Evolutionary conservation across 2,888 invertebrate species (phyloP).

Genomic region (Cephus nigrinus): DNA sequence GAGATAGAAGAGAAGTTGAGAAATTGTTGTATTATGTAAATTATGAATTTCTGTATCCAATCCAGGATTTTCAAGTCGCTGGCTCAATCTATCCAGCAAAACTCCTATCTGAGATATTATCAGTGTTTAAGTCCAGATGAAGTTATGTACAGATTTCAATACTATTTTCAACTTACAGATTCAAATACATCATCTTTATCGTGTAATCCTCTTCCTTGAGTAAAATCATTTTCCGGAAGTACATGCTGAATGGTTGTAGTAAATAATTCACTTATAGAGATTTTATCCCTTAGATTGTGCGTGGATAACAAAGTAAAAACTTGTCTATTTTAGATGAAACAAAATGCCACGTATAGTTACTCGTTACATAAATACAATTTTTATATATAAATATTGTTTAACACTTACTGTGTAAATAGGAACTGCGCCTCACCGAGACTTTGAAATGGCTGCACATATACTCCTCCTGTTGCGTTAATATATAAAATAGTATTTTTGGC

Average conservation of each 20-base stretch:
- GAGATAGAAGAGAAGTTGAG: constrained; percentile 63
- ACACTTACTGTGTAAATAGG: constrained; percentile 50
- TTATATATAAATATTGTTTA: neutral
- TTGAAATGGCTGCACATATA: constrained; percentile 66
- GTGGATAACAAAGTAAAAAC: constrained; percentile 46
- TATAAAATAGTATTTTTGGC: constrained; percentile 49
- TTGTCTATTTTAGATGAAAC: constrained; percentile 41
- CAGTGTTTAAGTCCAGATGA: neutral
- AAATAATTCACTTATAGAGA: constrained; percentile 37
- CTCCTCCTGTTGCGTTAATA: constrained; percentile 61
- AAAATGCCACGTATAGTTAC: neutral
- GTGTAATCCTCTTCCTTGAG: constrained; percentile 54
- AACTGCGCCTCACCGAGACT: constrained; percentile 65
- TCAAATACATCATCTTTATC: constrained; percentile 50
- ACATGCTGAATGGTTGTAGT: constrained; percentile 49
- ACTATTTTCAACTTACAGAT: constrained; percentile 41
- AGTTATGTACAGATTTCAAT: neutral
- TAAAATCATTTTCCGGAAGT: constrained; percentile 54
- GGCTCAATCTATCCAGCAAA: constrained; percentile 58
- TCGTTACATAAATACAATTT: neutral
- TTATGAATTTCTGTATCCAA: constrained; percentile 56
- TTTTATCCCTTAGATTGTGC: constrained; percentile 35
- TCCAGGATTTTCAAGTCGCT: constrained; percentile 59
- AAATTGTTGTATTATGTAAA: constrained; percentile 65
- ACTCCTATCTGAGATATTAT: constrained; percentile 46